Percentiles rank a stretch among this genome's conserved stretches.
These are phyloP conservation scores for Cyaniris semiargus DNA, from an alignment of 2,888 invertebrate species.

Conservation along the genomic window DNA sequence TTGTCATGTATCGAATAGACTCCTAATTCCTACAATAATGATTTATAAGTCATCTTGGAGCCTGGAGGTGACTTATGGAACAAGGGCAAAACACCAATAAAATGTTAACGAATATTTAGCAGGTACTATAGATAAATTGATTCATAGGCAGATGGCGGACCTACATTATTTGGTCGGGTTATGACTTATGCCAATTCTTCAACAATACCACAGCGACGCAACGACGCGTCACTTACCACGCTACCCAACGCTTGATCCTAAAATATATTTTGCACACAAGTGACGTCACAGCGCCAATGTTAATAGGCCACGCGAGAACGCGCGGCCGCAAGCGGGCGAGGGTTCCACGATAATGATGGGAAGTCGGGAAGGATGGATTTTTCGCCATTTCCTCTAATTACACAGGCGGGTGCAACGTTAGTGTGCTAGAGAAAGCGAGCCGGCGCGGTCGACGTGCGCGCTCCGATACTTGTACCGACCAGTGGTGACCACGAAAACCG, in stretches of 20 bases:
- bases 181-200: too few species aligned
- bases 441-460: constrained; percentile 13
- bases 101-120: too few species aligned
- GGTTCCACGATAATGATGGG: background rate
- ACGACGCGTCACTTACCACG: background rate
- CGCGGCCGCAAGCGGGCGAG: constrained; percentile 1
- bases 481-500: background rate
- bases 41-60: too few species aligned
- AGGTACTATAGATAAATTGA: too few species aligned
- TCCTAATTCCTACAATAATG: too few species aligned
- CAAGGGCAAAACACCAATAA: too few species aligned
- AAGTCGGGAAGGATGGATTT: constrained; percentile 25
- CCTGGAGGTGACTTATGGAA: too few species aligned
- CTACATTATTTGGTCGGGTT: too few species aligned
- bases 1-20: too few species aligned
- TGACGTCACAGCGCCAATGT: background rate
- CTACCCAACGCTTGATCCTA: background rate
- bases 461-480: background rate
- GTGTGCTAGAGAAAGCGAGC: constrained; percentile 20
- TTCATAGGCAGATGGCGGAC: too few species aligned
- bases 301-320: background rate
- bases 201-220: background rate
- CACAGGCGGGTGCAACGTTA: constrained; percentile 7
- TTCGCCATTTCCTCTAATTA: constrained; percentile 31
- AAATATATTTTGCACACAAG: background rate